phyloP scores from a whole-genome alignment of 1,140 invertebrate genomes.

The Parapsyche elsis region DNA sequence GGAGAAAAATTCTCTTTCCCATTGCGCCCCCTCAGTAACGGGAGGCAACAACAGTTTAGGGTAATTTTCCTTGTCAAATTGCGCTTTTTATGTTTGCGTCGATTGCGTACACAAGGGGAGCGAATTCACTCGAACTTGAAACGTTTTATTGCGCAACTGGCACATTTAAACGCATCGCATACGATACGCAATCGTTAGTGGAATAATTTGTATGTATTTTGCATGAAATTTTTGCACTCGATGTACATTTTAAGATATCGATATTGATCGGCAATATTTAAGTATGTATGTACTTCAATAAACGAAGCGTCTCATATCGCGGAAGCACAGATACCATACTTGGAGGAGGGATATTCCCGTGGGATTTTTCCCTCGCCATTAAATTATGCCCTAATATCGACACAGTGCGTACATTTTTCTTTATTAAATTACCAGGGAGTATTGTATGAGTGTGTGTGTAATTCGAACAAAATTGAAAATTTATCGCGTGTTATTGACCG shows the following conservation, averaged over 20 bases:
- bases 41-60: slow-evolving; percentile 40
- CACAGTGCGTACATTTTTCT: slow-evolving; percentile 34
- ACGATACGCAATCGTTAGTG: too few species aligned
- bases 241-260: too few species aligned
- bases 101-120: slow-evolving; percentile 45
- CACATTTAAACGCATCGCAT: too few species aligned
- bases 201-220: too few species aligned
- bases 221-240: too few species aligned
- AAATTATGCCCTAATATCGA: slow-evolving; percentile 37
- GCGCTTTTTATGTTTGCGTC: slow-evolving; percentile 55
- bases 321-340: not conserved
- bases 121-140: slow-evolving; percentile 38
- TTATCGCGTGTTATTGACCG: slow-evolving; percentile 55
- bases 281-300: not conserved
- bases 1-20: slow-evolving; percentile 33
- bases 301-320: slow-evolving; percentile 19
- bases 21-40: slow-evolving; percentile 23
- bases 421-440: slow-evolving; percentile 51
- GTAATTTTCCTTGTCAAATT: slow-evolving; percentile 57
- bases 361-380: slow-evolving; percentile 33
- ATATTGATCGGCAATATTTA: too few species aligned
- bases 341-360: slow-evolving; percentile 40
- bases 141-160: slow-evolving; percentile 46
- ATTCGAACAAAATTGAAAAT: slow-evolving; percentile 53
- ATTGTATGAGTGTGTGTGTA: not conserved